phyloP scores from a whole-genome alignment of 1,140 invertebrate genomes.

The Plutomurus gul region DNA sequence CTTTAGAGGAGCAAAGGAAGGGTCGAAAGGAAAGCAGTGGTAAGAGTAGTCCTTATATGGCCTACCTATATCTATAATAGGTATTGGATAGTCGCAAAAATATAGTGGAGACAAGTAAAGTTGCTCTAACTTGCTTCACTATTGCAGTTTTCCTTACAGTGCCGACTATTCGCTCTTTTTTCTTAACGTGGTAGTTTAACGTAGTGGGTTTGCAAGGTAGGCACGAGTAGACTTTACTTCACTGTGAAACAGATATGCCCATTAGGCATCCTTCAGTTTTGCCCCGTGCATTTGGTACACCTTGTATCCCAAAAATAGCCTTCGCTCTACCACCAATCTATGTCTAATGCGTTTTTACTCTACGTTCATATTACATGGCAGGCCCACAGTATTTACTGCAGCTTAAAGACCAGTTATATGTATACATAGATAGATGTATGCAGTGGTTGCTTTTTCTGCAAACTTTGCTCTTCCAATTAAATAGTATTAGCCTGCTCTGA shows the following conservation, averaged over 20 bases:
- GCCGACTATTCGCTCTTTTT: not conserved
- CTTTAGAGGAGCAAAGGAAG: not conserved
- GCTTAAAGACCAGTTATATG: not conserved
- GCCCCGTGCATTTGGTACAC: too few species aligned
- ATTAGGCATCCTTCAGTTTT: too few species aligned
- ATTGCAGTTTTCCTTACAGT: not conserved
- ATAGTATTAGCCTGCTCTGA: not conserved
- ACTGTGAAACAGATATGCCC: too few species aligned
- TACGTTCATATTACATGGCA: too few species aligned
- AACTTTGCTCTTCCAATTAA: conserved; percentile 3
- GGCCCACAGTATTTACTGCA: too few species aligned
- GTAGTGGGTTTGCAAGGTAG: too few species aligned
- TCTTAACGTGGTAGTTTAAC: not conserved
- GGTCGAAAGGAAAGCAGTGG: not conserved
- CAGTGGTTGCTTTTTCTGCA: not conserved
- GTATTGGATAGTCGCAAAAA: not conserved
- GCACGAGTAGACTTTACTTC: too few species aligned
- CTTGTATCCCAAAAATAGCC: too few species aligned
- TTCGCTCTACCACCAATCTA: too few species aligned
- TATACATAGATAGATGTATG: not conserved
- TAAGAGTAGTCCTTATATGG: not conserved
- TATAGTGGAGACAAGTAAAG: not conserved
- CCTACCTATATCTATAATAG: not conserved
- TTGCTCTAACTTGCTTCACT: not conserved
- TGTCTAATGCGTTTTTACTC: too few species aligned